These are phyloP conservation scores for Melanotaenia duboulayi DNA, from an alignment of 2,113 vertebrate species.

Conservation along the genomic window DNA sequence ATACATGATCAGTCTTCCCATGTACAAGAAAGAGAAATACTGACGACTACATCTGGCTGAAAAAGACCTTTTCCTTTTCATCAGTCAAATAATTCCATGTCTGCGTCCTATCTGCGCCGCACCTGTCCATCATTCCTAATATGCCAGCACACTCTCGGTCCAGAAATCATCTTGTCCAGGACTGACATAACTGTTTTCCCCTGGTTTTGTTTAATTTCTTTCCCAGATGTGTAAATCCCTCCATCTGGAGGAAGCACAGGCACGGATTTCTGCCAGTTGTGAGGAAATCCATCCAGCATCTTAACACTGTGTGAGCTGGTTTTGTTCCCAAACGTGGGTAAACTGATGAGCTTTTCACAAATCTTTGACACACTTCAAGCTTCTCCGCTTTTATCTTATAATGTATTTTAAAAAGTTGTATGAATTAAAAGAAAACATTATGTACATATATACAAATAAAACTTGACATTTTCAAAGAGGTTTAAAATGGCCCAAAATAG, in stretches of 20 bases:
- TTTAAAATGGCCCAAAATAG: background rate
- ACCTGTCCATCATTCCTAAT: slow-evolving; percentile 63
- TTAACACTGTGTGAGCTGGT: slow-evolving; percentile 16
- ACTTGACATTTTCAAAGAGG: background rate
- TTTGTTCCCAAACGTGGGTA: slow-evolving; percentile 30
- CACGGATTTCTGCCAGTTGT: slow-evolving; percentile 32
- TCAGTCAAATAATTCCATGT: slow-evolving; percentile 28
- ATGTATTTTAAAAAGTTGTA: background rate
- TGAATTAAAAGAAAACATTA: too few relatives aligned
- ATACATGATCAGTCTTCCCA: slow-evolving; percentile 1
- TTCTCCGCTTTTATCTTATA: background rate
- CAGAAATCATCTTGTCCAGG: slow-evolving; percentile 62
- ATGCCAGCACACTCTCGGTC: slow-evolving; percentile 23
- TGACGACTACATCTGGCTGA: slow-evolving; percentile 35
- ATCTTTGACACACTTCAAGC: slow-evolving; percentile 9
- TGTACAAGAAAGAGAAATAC: background rate
- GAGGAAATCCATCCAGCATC: slow-evolving; percentile 31
- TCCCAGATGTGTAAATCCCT: slow-evolving; percentile 62
- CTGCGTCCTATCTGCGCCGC: slow-evolving; percentile 50
- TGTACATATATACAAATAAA: background rate
- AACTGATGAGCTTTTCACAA: slow-evolving; percentile 14
- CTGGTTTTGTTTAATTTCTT: slow-evolving; percentile 59
- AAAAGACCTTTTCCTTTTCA: slow-evolving; percentile 50
- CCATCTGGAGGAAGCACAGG: slow-evolving; percentile 56
- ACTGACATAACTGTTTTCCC: slow-evolving; percentile 40